Conservation (phyloP, 1,140 invertebrate species). For the Augochlora pura region DNA sequence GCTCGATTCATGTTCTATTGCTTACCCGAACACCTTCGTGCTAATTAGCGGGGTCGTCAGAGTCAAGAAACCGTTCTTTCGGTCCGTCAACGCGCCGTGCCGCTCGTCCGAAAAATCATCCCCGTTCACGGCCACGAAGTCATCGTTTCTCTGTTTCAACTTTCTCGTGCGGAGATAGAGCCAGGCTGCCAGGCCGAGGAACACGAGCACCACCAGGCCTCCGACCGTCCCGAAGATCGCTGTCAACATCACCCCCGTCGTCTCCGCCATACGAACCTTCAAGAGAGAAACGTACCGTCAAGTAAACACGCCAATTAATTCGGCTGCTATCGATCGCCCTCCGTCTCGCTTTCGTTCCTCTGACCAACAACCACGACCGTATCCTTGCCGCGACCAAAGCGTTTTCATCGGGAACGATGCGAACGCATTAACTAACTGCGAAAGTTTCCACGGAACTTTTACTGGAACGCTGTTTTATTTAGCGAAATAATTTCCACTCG, state of each 20-base stretch:
- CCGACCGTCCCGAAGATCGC: conserved; percentile 79
- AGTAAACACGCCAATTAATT: neutral
- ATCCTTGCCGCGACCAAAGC: no score
- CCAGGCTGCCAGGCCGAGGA: conserved; percentile 78
- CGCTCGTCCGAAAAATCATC: conserved; percentile 55
- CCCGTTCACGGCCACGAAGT: conserved; percentile 71
- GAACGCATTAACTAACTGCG: no score
- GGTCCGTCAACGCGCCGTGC: conserved; percentile 65
- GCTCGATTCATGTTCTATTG: conserved; percentile 16
- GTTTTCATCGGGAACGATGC: no score
- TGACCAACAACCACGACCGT: neutral
- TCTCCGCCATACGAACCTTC: conserved; percentile 79
- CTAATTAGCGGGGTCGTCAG: conserved; percentile 89
- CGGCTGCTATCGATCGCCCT: neutral
- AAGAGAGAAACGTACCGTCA: conserved; percentile 41
- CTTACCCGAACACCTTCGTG: conserved; percentile 84
- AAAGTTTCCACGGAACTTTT: no score
- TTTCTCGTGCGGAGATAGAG: conserved; percentile 76
- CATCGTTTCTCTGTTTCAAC: conserved; percentile 72
- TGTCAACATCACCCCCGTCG: conserved; percentile 79
- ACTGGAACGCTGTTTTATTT: no score
- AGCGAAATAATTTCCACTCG: no score
- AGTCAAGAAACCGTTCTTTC: conserved; percentile 86
- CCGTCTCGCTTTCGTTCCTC: neutral
- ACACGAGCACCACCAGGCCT: conserved; percentile 76